phyloP scores from a whole-genome alignment of 2,888 invertebrate species.

The Chymomyza amoena region DNA sequence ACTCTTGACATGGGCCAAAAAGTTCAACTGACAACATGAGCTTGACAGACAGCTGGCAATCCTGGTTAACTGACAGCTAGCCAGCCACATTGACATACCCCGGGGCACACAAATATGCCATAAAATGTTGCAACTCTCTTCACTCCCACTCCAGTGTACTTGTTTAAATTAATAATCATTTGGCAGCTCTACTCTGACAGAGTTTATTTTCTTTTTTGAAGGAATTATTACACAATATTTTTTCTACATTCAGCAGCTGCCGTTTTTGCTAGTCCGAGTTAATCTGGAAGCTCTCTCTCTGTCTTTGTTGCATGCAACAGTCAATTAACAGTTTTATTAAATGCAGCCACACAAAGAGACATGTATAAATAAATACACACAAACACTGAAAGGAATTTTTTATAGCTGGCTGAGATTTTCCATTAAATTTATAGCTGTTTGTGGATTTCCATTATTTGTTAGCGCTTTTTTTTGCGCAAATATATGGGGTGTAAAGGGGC shows the following conservation, averaged over 20 bases:
- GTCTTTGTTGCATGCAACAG: conserved; percentile 50
- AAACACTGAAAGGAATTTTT: not conserved
- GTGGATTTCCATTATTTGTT: not conserved
- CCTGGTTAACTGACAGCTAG: conserved; percentile 30
- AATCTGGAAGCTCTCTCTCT: not conserved
- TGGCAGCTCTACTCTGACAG: conserved; percentile 15
- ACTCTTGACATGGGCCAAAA: conserved; percentile 32
- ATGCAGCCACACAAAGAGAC: conserved; percentile 24
- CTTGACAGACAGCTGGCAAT: conserved; percentile 13
- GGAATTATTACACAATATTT: too few relatives aligned
- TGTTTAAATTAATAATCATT: conserved; percentile 27
- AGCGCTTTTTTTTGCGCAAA: too few relatives aligned
- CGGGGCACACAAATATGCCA: not conserved
- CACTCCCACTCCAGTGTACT: conserved; percentile 6
- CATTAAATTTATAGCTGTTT: not conserved
- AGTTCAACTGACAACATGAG: conserved; percentile 34
- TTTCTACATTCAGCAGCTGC: not conserved
- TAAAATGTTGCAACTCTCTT: not conserved
- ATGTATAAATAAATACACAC: not conserved
- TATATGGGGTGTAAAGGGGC: too few relatives aligned
- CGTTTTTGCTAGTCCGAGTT: not conserved
- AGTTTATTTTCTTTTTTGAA: conserved; percentile 8
- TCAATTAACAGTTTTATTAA: conserved; percentile 63
- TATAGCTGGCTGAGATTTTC: not conserved
- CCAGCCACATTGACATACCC: not conserved